These are phyloP conservation scores for Sebastiscus tertius DNA, from an alignment of 2,797 vertebrate genomes.

Conservation along the genomic window DNA sequence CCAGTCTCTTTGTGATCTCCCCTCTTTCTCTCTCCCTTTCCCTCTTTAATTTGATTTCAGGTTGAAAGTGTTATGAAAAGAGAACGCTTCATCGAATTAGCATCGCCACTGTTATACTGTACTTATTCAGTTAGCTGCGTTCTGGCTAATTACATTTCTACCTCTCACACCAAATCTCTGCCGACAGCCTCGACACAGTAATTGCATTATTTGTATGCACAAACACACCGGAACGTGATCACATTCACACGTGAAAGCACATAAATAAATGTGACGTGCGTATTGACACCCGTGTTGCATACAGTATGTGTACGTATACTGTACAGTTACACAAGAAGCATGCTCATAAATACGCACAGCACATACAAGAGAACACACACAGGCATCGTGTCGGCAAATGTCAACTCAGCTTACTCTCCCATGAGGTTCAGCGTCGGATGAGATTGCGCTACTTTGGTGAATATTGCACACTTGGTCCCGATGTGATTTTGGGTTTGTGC, in stretches of 20 bases:
- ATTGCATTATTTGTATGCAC: constrained; percentile 48
- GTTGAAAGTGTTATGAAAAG: constrained; percentile 33
- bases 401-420: constrained; percentile 51
- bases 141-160: constrained; percentile 65
- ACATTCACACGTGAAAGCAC: not conserved
- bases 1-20: constrained; percentile 2
- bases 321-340: constrained; percentile 8
- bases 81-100: constrained; percentile 56
- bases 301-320: not conserved
- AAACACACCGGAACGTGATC: constrained; percentile 9
- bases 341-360: constrained; percentile 14
- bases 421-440: constrained; percentile 57
- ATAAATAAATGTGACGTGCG: not conserved
- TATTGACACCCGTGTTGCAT: not conserved
- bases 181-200: constrained; percentile 34
- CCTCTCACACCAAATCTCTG: constrained; percentile 49
- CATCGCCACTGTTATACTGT: constrained; percentile 44
- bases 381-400: constrained; percentile 37
- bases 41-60: constrained; percentile 40
- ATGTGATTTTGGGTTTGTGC: constrained; percentile 38
- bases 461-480: constrained; percentile 39
- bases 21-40: not conserved
- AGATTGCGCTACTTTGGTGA: constrained; percentile 60
- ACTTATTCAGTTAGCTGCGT: constrained; percentile 54
- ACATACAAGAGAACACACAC: constrained; percentile 3